Evolutionary conservation across 2,113 vertebrate species (phyloP).

Genomic region (Anolis sagrei): DNA sequence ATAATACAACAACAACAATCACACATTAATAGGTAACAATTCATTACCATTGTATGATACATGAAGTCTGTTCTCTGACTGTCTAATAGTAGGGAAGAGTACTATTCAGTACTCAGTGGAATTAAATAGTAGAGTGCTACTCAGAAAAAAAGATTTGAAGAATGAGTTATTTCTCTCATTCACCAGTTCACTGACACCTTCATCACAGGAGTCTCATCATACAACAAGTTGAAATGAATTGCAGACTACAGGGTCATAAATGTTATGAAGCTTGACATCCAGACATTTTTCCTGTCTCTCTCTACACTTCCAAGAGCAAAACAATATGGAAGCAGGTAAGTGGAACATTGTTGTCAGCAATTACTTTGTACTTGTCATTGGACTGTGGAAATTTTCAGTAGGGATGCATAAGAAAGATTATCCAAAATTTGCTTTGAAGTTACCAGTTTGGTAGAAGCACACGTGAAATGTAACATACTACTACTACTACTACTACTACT

Average conservation of each 20-base stretch:
- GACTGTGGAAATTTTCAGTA: constrained; percentile 12
- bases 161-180: not conserved
- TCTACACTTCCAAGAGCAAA: not conserved
- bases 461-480: constrained; percentile 23
- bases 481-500: not conserved
- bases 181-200: not conserved
- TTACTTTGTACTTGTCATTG: not conserved
- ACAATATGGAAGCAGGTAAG: not conserved
- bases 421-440: not conserved
- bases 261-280: not conserved
- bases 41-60: too few species aligned
- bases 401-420: not conserved
- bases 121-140: too few species aligned
- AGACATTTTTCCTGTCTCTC: not conserved
- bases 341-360: not conserved
- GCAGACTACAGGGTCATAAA: not conserved
- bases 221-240: not conserved
- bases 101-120: too few species aligned
- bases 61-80: too few species aligned
- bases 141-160: not conserved
- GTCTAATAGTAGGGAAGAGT: too few species aligned
- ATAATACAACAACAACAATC: too few species aligned
- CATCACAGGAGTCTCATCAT: not conserved
- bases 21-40: too few species aligned
- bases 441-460: not conserved